These are phyloP conservation scores for Siniperca knerii DNA, from an alignment of 2,113 vertebrate species.

Conservation along the genomic window DNA sequence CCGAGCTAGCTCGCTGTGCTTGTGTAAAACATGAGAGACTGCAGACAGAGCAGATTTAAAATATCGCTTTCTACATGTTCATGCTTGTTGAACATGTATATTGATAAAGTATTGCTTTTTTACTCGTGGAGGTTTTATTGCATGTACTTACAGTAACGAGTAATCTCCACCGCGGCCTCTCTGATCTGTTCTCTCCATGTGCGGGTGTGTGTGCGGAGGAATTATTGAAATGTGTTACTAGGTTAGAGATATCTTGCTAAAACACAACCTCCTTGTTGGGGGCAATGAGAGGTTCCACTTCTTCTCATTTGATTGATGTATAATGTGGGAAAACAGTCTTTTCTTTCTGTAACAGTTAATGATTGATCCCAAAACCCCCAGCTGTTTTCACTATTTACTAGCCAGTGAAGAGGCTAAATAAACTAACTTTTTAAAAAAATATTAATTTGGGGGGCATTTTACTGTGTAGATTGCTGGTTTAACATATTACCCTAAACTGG, in stretches of 20 bases:
- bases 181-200: too few species aligned
- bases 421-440: background rate
- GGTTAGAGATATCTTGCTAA: background rate
- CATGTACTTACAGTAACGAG: too few species aligned
- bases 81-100: too few species aligned
- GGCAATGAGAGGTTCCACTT: background rate
- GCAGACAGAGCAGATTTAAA: too few species aligned
- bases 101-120: too few species aligned
- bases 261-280: background rate
- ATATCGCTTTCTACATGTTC: too few species aligned
- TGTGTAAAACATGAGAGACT: too few species aligned
- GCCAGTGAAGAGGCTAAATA: background rate
- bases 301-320: background rate
- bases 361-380: background rate
- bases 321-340: background rate
- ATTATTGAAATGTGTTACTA: background rate
- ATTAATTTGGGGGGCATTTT: background rate
- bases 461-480: background rate
- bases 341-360: background rate
- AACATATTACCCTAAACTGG: conserved; percentile 13
- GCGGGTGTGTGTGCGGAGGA: too few species aligned
- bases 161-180: too few species aligned
- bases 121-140: too few species aligned
- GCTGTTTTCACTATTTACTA: conserved; percentile 2
- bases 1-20: too few species aligned